Evolutionary conservation across 2,888 invertebrate genomes (phyloP), one percentile per base, ranked within the genome.

Genomic region (Agelastica alni): DNA sequence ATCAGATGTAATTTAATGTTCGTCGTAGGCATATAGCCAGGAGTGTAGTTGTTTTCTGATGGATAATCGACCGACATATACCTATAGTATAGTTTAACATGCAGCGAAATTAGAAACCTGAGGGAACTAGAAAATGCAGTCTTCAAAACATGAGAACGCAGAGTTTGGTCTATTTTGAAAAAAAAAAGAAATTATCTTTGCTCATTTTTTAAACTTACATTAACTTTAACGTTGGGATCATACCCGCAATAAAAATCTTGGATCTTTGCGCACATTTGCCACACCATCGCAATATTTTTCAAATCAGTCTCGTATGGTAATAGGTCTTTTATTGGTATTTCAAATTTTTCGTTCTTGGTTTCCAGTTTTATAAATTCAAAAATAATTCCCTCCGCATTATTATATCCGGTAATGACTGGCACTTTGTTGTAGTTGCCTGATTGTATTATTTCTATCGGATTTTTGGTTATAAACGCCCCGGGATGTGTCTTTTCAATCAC

Each of bases 381-480:
- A 70, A 54, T 18, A 73, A 42, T 26, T 7, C 10, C 74, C 64
- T 76, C 76, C 48, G 61, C 61, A 6, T 63, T 56, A 12, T 61
- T 71, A 43, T 68, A 74, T 4, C 75, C 75, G 28, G 72, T 64
- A 9, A 76, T 66, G 13, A 75, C 53, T 1, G 76, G 76, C 2
- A 76, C 71, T 46, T 73, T 64, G 41, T 66, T 69, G 55, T 70
- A 74, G 16, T 66, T 62, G 17, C 73, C 73, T 3, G 68, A 66
- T 12, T 51, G 51, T 32, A 72, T 63, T 4, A 71, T 59, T 42
- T 70, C 64, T 3, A 70, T 44, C 1, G 75, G 73, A 16, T 64
- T 51, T 52, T 70, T 65, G 1, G 59, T 51, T 54, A 76, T 56
- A 54, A 75, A 73, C 2, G 74, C 61, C 4, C 44, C 44, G 1